Percentiles rank a stretch among this genome's conserved stretches.
Evolutionary conservation across 2,888 invertebrate genomes (phyloP).

Genomic region (Leuctra nigra): DNA sequence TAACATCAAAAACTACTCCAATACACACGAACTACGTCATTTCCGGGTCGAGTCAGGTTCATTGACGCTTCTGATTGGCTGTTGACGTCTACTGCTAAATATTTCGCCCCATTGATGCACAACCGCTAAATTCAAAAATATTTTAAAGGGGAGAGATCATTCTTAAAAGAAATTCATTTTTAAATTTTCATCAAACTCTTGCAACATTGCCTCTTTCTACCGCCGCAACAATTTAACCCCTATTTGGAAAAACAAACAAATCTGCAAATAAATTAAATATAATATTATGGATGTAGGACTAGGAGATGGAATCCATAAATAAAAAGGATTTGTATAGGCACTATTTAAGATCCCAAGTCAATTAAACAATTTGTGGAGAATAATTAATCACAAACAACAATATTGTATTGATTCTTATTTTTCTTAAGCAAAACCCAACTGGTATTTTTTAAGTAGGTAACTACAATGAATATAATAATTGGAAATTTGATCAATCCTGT

Average conservation of each 20-base stretch:
- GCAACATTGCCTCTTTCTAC: too few relatives aligned
- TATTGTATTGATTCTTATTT: constrained; percentile 8
- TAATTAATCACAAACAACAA: neutral
- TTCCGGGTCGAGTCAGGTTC: constrained; percentile 10
- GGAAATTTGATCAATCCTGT: too few relatives aligned
- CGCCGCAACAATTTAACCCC: too few relatives aligned
- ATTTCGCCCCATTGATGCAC: constrained; percentile 13
- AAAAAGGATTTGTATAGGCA: too few relatives aligned
- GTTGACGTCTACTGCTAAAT: constrained; percentile 10
- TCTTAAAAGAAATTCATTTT: neutral
- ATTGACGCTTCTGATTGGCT: constrained; percentile 15
- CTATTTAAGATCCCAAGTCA: too few relatives aligned
- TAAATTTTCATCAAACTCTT: neutral
- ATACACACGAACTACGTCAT: constrained; percentile 15
- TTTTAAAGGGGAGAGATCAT: constrained; percentile 6
- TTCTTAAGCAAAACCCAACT: constrained; percentile 11
- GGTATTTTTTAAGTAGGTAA: neutral
- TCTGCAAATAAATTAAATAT: too few relatives aligned
- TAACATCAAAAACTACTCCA: constrained; percentile 26
- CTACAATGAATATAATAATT: neutral
- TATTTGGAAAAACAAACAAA: too few relatives aligned
- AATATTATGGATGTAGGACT: too few relatives aligned
- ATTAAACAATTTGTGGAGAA: too few relatives aligned
- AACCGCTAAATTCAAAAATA: constrained; percentile 7
- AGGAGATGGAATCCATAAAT: too few relatives aligned